Conservation (phyloP, 1,140 invertebrate genomes). For the Heterodera schachtii region DNA sequence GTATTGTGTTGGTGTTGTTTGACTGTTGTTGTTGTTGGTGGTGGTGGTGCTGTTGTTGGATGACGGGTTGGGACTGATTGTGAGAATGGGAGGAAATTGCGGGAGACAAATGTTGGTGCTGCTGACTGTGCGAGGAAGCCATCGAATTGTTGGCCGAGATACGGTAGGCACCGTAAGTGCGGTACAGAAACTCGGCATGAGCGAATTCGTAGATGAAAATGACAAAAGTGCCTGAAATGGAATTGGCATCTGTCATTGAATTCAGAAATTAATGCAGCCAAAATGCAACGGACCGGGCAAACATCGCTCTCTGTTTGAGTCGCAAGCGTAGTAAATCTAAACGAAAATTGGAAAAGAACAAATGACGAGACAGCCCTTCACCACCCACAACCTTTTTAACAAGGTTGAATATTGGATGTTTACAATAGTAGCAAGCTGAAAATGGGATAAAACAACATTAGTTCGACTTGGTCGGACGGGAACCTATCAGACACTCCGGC, state of each 20-base stretch:
- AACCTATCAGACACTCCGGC: slow-evolving; percentile 31
- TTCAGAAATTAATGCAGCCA: neutral
- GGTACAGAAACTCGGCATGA: slow-evolving; percentile 27
- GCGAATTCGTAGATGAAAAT: slow-evolving; percentile 41
- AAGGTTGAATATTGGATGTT: slow-evolving; percentile 36
- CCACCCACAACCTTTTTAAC: slow-evolving; percentile 31
- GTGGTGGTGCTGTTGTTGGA: neutral
- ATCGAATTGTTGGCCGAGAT: slow-evolving; percentile 8
- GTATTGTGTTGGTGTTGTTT: neutral
- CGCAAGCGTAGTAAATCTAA: slow-evolving; percentile 42
- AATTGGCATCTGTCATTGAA: neutral
- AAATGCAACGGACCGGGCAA: slow-evolving; percentile 23
- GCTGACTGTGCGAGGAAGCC: neutral
- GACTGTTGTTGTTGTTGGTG: slow-evolving; percentile 7
- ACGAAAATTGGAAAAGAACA: neutral
- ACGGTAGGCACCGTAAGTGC: slow-evolving; percentile 18
- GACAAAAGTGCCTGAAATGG: slow-evolving; percentile 35
- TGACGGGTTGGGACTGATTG: slow-evolving; percentile 1
- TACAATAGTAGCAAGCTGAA: slow-evolving; percentile 40
- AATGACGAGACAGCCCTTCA: too few relatives aligned
- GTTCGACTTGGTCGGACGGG: neutral
- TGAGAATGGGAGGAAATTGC: neutral
- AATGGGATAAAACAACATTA: neutral
- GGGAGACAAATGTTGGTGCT: neutral
- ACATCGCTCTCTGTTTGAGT: slow-evolving; percentile 30